A percentile compares a stretch with the other conserved stretches of the same genome.
These are phyloP conservation scores for Halictus ligatus DNA, from an alignment of 2,888 invertebrate genomes.

Conservation along the genomic window DNA sequence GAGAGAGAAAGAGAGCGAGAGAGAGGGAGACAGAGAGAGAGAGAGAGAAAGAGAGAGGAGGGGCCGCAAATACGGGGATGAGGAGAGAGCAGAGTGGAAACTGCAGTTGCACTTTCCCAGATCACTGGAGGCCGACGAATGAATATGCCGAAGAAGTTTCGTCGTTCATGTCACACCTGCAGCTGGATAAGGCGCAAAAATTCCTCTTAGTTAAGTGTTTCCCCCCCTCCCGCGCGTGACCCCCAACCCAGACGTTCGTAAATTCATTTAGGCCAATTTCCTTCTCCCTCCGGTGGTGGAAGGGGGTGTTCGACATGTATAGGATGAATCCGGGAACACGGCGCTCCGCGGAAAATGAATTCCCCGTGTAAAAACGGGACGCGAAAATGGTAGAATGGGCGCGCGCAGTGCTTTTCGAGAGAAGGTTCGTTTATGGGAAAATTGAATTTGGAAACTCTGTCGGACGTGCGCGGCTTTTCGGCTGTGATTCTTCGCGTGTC, in stretches of 20 bases:
- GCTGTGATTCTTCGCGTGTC: neutral
- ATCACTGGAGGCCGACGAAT: conserved; percentile 51
- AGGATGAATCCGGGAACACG: neutral
- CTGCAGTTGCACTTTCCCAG: conserved; percentile 67
- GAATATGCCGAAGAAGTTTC: conserved; percentile 63
- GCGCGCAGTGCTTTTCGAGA: neutral
- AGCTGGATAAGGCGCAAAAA: conserved; percentile 52
- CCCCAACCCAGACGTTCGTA: neutral
- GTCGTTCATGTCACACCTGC: conserved; percentile 22
- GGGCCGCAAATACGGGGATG: conserved; percentile 25
- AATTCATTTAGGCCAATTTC: conserved; percentile 5
- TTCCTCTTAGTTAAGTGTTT: conserved; percentile 34
- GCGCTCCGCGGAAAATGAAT: neutral
- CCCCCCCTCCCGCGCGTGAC: neutral
- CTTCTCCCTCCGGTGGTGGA: neutral
- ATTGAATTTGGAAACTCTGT: conserved; percentile 2
- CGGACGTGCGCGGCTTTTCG: neutral
- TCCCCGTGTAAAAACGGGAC: neutral
- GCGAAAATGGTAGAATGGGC: neutral
- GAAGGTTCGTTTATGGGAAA: conserved; percentile 1
- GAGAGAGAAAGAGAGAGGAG: neutral
- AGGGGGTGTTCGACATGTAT: neutral
- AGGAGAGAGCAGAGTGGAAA: conserved; percentile 30
- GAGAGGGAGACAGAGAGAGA: too few relatives aligned
- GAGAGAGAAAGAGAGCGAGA: neutral